Evolutionary conservation across 2,797 vertebrate genomes (phyloP).

Genomic region (Hapalemur alaotrensis): DNA sequence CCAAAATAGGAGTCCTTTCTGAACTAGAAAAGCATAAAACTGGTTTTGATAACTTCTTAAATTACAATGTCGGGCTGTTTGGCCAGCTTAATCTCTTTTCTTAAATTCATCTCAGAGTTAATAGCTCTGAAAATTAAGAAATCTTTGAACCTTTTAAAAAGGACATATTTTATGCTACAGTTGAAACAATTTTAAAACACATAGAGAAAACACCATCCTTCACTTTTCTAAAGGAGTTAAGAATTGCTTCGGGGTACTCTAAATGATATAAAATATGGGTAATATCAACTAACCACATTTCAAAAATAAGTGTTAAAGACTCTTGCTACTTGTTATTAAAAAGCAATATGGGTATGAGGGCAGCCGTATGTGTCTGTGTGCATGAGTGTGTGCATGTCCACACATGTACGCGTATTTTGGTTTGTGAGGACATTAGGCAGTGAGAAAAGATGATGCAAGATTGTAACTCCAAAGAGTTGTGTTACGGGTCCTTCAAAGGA

Average conservation of each 20-base stretch:
- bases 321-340: neutral
- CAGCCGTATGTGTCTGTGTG: neutral
- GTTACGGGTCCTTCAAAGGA: neutral
- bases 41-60: neutral
- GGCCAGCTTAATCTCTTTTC: neutral
- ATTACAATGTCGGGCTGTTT: neutral
- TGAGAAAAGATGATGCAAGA: neutral
- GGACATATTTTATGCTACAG: neutral
- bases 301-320: neutral
- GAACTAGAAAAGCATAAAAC: neutral
- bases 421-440: neutral
- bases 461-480: neutral
- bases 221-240: slow-evolving; percentile 36
- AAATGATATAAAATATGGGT: neutral
- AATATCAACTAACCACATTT: neutral
- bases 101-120: neutral
- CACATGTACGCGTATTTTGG: neutral
- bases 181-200: slow-evolving; percentile 14
- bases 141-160: neutral
- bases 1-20: neutral
- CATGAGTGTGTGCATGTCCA: neutral
- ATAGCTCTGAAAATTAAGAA: slow-evolving; percentile 33
- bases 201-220: neutral
- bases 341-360: neutral
- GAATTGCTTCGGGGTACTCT: neutral